These are phyloP conservation scores for Cinclus cinclus DNA, from an alignment of 2,113 vertebrate species.

Conservation along the genomic window DNA sequence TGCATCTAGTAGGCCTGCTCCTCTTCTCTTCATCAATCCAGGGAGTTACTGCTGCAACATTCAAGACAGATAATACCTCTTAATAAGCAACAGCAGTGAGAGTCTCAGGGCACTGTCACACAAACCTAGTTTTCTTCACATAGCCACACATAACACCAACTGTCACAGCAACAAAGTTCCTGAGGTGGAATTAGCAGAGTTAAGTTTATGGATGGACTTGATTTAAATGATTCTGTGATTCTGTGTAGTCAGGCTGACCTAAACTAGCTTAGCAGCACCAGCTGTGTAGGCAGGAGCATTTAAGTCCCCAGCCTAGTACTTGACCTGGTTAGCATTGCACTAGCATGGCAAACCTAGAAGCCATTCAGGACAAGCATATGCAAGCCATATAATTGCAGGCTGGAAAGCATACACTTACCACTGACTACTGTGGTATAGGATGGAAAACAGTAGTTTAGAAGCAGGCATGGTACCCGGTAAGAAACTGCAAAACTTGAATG, in stretches of 20 bases:
- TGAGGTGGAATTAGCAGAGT: neutral
- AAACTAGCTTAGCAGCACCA: neutral
- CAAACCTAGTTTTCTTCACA: neutral
- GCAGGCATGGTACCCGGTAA: accelerated
- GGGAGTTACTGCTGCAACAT: neutral
- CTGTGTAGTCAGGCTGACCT: neutral
- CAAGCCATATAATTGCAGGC: neutral
- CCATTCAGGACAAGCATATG: neutral
- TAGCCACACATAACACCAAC: neutral
- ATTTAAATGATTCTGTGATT: neutral
- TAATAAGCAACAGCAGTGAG: neutral
- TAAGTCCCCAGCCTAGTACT: neutral
- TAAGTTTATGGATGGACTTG: neutral
- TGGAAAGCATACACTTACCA: neutral
- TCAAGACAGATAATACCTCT: neutral
- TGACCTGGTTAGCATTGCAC: neutral
- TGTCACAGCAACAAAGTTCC: neutral
- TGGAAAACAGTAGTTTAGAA: neutral
- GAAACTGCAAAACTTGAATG: neutral
- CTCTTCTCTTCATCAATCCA: neutral
- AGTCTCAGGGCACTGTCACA: neutral
- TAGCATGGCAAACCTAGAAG: neutral
- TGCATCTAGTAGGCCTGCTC: neutral
- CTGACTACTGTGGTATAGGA: neutral
- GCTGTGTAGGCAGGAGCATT: neutral